phyloP scores from a whole-genome alignment of 2,797 vertebrate genomes.

The Xenops minutus region DNA sequence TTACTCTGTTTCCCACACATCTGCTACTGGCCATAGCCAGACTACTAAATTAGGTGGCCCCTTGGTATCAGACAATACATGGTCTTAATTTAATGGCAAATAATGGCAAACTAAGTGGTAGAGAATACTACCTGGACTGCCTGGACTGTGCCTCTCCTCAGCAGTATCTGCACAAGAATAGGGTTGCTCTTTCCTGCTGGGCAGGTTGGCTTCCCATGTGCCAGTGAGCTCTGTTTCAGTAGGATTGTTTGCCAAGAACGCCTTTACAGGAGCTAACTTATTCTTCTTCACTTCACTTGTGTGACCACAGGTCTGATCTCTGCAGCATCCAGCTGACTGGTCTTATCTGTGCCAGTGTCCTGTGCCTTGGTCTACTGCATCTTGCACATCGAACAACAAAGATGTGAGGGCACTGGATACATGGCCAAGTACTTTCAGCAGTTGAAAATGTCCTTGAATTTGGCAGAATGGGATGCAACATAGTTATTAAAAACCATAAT shows the following conservation, averaged over 20 bases:
- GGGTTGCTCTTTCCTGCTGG: not conserved
- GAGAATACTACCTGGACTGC: not conserved
- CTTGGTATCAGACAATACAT: not conserved
- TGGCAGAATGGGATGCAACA: not conserved
- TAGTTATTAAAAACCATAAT: not conserved
- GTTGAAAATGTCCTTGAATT: slow-evolving; percentile 80
- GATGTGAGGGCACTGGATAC: slow-evolving; percentile 80
- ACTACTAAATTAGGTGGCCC: not conserved
- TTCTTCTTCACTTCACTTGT: slow-evolving; percentile 57
- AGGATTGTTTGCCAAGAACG: slow-evolving; percentile 70
- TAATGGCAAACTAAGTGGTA: too few species aligned
- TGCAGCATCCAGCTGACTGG: not conserved
- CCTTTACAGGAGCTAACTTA: slow-evolving; percentile 73
- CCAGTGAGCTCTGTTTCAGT: not conserved
- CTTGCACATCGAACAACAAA: slow-evolving; percentile 64
- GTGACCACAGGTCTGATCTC: not conserved
- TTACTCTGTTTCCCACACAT: not conserved
- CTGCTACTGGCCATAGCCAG: not conserved
- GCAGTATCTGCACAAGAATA: not conserved
- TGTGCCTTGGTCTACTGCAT: not conserved
- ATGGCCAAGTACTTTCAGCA: slow-evolving; percentile 81
- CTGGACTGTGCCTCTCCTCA: not conserved
- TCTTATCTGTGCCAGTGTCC: not conserved
- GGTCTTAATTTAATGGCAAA: not conserved
- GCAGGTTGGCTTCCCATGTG: not conserved